Conservation (phyloP, 2,797 vertebrate species). For the Pelodytes ibericus region DNA sequence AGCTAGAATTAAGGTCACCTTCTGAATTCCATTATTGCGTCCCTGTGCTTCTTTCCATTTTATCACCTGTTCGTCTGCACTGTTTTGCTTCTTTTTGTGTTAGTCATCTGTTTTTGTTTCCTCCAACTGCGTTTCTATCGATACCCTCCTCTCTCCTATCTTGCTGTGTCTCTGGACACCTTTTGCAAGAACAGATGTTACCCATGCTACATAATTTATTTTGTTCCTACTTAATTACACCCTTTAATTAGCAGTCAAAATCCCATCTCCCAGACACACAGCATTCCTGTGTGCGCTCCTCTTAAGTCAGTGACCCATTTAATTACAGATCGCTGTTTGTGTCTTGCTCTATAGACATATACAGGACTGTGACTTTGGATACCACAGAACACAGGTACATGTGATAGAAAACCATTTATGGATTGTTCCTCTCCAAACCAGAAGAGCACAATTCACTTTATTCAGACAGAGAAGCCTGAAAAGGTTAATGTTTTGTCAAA, state of each 20-base stretch:
- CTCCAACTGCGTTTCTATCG: background rate
- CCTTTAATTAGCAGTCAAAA: conserved; percentile 67
- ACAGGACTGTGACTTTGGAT: conserved; percentile 25
- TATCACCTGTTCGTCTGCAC: background rate
- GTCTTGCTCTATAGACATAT: conserved; percentile 41
- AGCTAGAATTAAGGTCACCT: background rate
- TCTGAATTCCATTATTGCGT: background rate
- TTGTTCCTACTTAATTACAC: conserved; percentile 70
- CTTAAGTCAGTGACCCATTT: conserved; percentile 48
- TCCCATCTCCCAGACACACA: conserved; percentile 35
- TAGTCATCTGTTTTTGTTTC: background rate
- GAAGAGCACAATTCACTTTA: background rate
- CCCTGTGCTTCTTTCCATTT: background rate
- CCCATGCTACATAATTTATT: conserved; percentile 65
- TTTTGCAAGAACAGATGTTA: conserved; percentile 69
- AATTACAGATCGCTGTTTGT: conserved; percentile 51
- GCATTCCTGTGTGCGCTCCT: conserved; percentile 41
- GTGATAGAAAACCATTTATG: background rate
- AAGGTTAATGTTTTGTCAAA: background rate
- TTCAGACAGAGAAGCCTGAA: background rate
- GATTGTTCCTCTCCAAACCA: background rate
- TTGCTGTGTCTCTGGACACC: conserved; percentile 55
- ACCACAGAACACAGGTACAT: conserved; percentile 24
- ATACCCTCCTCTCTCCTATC: conserved; percentile 16
- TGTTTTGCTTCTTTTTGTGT: background rate